phyloP scores from a whole-genome alignment of 1,140 invertebrate species.

The Euschistus heros region DNA sequence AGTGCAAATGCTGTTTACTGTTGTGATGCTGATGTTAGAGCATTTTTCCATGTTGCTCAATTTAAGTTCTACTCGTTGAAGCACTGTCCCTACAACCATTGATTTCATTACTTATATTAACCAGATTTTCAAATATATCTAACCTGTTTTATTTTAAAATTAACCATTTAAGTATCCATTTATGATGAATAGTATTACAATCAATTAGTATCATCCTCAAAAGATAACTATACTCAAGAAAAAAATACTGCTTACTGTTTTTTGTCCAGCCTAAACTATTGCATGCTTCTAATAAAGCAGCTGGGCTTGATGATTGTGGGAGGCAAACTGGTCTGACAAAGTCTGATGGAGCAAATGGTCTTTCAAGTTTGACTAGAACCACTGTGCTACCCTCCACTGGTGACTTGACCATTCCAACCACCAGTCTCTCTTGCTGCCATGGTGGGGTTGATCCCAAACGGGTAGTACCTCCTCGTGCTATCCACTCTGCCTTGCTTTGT shows the following conservation, averaged over 20 bases:
- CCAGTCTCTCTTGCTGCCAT: conserved; percentile 75
- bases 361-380: conserved; percentile 67
- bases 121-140: neutral
- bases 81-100: conserved; percentile 45
- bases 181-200: too few relatives aligned
- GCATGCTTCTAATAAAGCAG: conserved; percentile 46
- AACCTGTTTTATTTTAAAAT: too few relatives aligned
- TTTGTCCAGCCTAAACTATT: conserved; percentile 74
- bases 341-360: conserved; percentile 62
- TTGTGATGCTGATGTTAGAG: conserved; percentile 71
- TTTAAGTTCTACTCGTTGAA: conserved; percentile 64
- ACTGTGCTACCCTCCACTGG: conserved; percentile 77
- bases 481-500: conserved; percentile 75
- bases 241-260: conserved; percentile 44
- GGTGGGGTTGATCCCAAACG: conserved; percentile 65
- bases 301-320: conserved; percentile 35
- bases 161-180: too few relatives aligned
- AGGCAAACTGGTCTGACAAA: conserved; percentile 74
- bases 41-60: conserved; percentile 64
- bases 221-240: too few relatives aligned
- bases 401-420: conserved; percentile 79
- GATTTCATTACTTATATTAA: neutral
- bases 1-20: conserved; percentile 68
- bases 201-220: too few relatives aligned
- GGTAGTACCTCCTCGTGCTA: conserved; percentile 62